These are phyloP conservation scores for Scaptodrosophila latifasciaeformis DNA, from an alignment of 2,888 invertebrate genomes.

Conservation along the genomic window DNA sequence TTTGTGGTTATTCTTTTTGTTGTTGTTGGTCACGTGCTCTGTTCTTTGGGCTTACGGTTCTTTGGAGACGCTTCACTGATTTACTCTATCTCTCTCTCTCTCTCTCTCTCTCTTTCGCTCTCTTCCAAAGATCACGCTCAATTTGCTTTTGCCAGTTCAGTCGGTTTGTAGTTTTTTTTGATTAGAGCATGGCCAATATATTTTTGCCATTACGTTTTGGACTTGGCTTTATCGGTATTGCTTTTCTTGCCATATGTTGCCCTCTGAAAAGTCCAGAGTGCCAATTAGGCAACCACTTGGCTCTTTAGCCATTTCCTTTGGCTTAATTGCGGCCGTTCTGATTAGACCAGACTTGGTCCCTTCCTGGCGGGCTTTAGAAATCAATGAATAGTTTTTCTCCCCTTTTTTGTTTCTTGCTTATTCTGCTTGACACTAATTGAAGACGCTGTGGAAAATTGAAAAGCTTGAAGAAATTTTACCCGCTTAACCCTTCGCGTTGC, in stretches of 20 bases:
- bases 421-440: constrained; percentile 41
- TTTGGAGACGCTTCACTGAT: constrained; percentile 46
- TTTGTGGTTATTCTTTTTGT: constrained; percentile 20
- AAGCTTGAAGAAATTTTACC: too few relatives aligned
- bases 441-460: too few relatives aligned
- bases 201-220: constrained; percentile 43
- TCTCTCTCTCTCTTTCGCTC: constrained; percentile 2
- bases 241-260: constrained; percentile 15
- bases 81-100: constrained; percentile 1
- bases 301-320: constrained; percentile 57
- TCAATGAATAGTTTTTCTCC: constrained; percentile 27
- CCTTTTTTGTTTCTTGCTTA: constrained; percentile 19
- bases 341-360: constrained; percentile 44
- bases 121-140: constrained; percentile 35
- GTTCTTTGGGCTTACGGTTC: constrained; percentile 47
- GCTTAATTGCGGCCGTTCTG: constrained; percentile 23
- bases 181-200: constrained; percentile 39
- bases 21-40: constrained; percentile 9
- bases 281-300: constrained; percentile 53
- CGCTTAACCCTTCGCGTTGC: too few relatives aligned
- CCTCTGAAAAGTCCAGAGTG: constrained; percentile 10
- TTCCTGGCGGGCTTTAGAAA: constrained; percentile 9
- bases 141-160: constrained; percentile 31
- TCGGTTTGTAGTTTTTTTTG: constrained; percentile 11
- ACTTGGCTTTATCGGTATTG: constrained; percentile 26